phyloP scores from a whole-genome alignment of 1,140 invertebrate genomes.

The Drosophila sulfurigaster region DNA sequence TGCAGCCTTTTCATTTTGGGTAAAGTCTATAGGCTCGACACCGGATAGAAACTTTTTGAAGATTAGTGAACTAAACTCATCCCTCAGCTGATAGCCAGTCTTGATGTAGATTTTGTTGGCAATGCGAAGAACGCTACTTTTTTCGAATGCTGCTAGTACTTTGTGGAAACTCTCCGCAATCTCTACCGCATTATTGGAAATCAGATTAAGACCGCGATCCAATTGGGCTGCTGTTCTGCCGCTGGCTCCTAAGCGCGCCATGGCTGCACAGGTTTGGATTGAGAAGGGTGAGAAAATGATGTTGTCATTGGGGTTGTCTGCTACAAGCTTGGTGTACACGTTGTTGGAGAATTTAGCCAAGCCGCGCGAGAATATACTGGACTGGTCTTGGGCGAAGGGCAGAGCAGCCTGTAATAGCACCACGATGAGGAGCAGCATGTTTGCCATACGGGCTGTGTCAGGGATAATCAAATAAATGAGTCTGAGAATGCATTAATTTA shows the following conservation, averaged over 20 bases:
- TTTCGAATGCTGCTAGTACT: no score
- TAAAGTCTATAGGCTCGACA: slow-evolving; percentile 85
- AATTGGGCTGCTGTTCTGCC: slow-evolving; percentile 86
- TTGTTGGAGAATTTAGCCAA: slow-evolving; percentile 55
- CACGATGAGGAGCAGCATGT: slow-evolving; percentile 44
- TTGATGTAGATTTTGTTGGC: slow-evolving; percentile 80
- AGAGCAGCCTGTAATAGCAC: slow-evolving; percentile 3
- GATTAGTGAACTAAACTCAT: slow-evolving; percentile 48
- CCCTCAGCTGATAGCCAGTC: slow-evolving; percentile 51
- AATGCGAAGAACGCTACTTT: slow-evolving; percentile 27
- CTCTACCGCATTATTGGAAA: slow-evolving; percentile 42
- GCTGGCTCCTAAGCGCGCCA: slow-evolving; percentile 84
- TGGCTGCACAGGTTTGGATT: no score
- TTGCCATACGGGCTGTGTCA: slow-evolving; percentile 51
- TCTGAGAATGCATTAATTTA: slow-evolving; percentile 41
- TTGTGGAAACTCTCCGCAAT: no score
- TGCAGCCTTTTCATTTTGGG: slow-evolving; percentile 68
- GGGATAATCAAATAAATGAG: slow-evolving; percentile 19
- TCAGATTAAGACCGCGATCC: slow-evolving; percentile 83
- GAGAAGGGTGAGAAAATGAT: no score
- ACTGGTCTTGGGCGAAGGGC: no score
- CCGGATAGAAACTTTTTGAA: slow-evolving; percentile 48
- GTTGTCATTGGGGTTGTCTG: no score
- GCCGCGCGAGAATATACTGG: slow-evolving; percentile 51
- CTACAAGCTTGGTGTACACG: no score